Evolutionary conservation across 2,113 vertebrate species (phyloP), one percentile per base, ranked within the genome.

Genomic region (Oncorhynchus gorbuscha): DNA sequence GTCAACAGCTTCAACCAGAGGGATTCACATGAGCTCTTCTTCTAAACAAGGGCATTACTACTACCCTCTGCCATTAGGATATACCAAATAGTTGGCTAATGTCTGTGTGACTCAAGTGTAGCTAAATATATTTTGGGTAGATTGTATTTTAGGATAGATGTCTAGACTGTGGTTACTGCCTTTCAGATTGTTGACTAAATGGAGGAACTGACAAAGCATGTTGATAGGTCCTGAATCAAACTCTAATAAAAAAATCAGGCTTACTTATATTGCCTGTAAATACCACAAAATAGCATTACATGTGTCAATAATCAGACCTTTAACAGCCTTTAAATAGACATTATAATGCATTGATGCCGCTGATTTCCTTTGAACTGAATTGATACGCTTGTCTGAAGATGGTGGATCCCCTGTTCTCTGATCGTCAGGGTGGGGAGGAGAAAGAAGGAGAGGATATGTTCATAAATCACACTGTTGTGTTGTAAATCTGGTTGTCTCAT

Each of bases 401-500:
- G 62, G 69, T 58, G 59, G 35, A 48, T 30, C 35, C 20, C 35
- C 7, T 32, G 49, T 73, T 66, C 74, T 30, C 64, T 71, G 75
- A 74, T 72, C 35, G 71, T 75, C 69, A 66, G 45, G 67, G 20
- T 81, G 70, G 70, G 45, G 74, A 71, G 75, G 62, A 22, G 78
- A 69, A 76, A 62, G 71, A 61, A 64, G 35, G 18, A 20, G 69
- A 79, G 58, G 68, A 79, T 83, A 64, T 85, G 74, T 64, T 75
- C 79, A 84, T 87, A 87, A 87, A 61, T 91, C 81, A 83, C 55
- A 30, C 65, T 67, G 72, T 72, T 78, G 73, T 70, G 69, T 75
- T 79, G 86, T 88, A 92, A 90, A 91, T 88, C 82, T 84, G 74
- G 73, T 83, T 84, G 77, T 78, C 79, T 82, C 71, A 71, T 79